Evolutionary conservation across 2,888 invertebrate species (phyloP).

Genomic region (Chrysina gloriosa): DNA sequence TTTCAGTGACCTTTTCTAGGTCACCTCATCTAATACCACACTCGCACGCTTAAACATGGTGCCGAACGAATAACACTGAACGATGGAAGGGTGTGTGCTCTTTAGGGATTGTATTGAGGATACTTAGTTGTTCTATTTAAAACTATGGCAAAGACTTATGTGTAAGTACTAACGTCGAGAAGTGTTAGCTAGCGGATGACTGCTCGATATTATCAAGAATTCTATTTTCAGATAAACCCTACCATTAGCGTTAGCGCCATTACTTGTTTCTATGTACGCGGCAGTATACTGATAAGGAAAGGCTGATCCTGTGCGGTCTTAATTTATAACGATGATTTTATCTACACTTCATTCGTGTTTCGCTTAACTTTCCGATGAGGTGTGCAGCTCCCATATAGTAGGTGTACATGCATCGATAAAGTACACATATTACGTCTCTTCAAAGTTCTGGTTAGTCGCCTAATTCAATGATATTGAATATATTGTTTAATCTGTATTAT

Average conservation of each 20-base stretch:
- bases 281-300: background rate
- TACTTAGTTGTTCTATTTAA: constrained; percentile 27
- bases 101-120: constrained; percentile 21
- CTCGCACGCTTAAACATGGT: constrained; percentile 30
- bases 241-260: background rate
- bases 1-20: constrained; percentile 47
- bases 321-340: background rate
- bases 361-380: no score
- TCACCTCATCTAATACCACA: constrained; percentile 27
- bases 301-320: background rate
- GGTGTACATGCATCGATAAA: no score
- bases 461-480: no score
- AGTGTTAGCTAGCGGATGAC: constrained; percentile 10
- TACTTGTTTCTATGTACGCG: background rate
- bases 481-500: no score
- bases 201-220: constrained; percentile 16
- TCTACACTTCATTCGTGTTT: no score
- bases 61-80: constrained; percentile 16
- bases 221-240: constrained; percentile 12
- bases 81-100: constrained; percentile 25
- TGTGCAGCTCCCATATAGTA: no score
- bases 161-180: background rate
- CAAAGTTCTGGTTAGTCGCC: no score
- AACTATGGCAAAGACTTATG: background rate
- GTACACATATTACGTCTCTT: no score